Evolutionary conservation across 2,888 invertebrate species (phyloP).

Genomic region (Rhamnusium bicolor): DNA sequence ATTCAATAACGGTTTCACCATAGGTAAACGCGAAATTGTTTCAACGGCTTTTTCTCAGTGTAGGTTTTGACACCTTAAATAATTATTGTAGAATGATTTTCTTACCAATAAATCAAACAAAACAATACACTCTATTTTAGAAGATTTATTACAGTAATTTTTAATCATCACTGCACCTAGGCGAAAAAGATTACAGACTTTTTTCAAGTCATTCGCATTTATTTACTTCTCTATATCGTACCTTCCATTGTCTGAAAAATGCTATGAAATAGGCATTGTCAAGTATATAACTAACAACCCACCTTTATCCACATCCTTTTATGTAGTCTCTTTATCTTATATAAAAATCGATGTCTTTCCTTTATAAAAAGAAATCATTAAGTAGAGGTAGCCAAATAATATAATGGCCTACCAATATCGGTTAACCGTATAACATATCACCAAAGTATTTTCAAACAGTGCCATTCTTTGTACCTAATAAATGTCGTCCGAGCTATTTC

Average conservation of each 20-base stretch:
- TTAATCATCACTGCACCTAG: constrained; percentile 28
- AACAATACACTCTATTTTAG: no score
- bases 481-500: constrained; percentile 62
- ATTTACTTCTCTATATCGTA: constrained; percentile 20
- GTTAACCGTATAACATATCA: constrained; percentile 61
- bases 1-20: no score
- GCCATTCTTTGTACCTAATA: constrained; percentile 61
- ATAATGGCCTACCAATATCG: constrained; percentile 59
- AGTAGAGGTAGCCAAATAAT: constrained; percentile 45
- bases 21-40: no score
- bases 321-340: constrained; percentile 48
- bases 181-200: constrained; percentile 44
- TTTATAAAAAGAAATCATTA: constrained; percentile 49
- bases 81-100: no score
- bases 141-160: neutral
- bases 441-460: constrained; percentile 60
- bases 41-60: no score
- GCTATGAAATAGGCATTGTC: constrained; percentile 1
- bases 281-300: constrained; percentile 43
- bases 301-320: constrained; percentile 46
- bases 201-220: constrained; percentile 45
- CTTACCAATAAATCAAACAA: no score
- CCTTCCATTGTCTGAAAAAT: neutral
- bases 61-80: no score
- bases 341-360: constrained; percentile 48